Evolutionary conservation across 2,888 invertebrate genomes (phyloP).

Genomic region (Stenurella melanura): DNA sequence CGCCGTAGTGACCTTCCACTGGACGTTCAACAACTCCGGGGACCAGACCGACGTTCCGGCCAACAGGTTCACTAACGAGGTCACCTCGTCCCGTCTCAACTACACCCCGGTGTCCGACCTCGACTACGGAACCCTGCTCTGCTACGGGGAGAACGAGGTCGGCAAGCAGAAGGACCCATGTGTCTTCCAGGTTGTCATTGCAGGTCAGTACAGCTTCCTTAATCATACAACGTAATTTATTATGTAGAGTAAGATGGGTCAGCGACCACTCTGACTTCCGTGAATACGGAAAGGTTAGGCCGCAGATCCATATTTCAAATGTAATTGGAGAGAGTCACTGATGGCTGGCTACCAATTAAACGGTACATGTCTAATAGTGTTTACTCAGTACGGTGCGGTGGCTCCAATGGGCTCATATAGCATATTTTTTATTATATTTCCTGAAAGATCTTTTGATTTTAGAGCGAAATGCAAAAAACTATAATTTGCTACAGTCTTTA

Average conservation of each 20-base stretch:
- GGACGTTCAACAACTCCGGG: conserved; percentile 95
- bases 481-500: too few species aligned
- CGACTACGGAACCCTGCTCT: conserved; percentile 92
- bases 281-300: background rate
- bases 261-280: background rate
- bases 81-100: conserved; percentile 83
- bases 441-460: too few species aligned
- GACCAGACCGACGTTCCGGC: conserved; percentile 86
- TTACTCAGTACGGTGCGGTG: too few species aligned
- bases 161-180: conserved; percentile 90
- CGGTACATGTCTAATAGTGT: background rate
- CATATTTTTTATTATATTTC: too few species aligned
- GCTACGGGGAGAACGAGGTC: conserved; percentile 89
- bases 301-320: background rate
- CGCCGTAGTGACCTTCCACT: conserved; percentile 88
- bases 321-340: background rate
- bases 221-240: conserved; percentile 8
- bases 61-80: conserved; percentile 80
- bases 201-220: conserved; percentile 77
- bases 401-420: too few species aligned
- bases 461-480: too few species aligned
- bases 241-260: background rate
- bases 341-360: background rate
- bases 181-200: conserved; percentile 89
- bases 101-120: conserved; percentile 91